phyloP scores from a whole-genome alignment of 2,797 vertebrate species.

The Australoheros facetus region DNA sequence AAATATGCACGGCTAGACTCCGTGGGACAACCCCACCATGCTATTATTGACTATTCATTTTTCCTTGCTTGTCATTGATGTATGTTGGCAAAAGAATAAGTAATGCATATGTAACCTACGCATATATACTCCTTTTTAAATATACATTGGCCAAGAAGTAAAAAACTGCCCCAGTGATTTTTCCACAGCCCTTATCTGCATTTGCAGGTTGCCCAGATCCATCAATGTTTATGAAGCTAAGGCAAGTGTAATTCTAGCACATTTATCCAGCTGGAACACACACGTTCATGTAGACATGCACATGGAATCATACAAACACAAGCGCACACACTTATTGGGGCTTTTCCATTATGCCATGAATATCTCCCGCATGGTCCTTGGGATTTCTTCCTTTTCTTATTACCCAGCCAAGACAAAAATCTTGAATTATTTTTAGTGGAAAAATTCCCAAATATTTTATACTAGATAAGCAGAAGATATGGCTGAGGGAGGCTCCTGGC shows the following conservation, averaged over 20 bases:
- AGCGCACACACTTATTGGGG: slow-evolving; percentile 61
- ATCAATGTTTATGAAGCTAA: slow-evolving; percentile 86
- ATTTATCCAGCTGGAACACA: slow-evolving; percentile 76
- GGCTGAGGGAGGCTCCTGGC: slow-evolving; percentile 75
- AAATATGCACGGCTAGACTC: slow-evolving; percentile 72
- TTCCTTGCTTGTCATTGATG: slow-evolving; percentile 87
- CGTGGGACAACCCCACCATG: slow-evolving; percentile 53
- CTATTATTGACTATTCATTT: slow-evolving; percentile 81
- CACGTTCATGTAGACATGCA: slow-evolving; percentile 55
- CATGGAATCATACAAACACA: slow-evolving; percentile 61
- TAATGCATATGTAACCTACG: slow-evolving; percentile 87
- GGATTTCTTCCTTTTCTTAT: slow-evolving; percentile 57
- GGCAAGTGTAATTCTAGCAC: slow-evolving; percentile 82
- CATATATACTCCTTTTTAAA: slow-evolving; percentile 80
- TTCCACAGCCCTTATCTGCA: slow-evolving; percentile 90
- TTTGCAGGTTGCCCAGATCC: slow-evolving; percentile 94
- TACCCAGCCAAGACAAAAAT: slow-evolving; percentile 81
- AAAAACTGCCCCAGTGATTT: slow-evolving; percentile 80
- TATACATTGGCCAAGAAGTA: slow-evolving; percentile 85
- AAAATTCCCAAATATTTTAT: slow-evolving; percentile 93
- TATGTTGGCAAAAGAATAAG: slow-evolving; percentile 84
- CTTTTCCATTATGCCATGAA: slow-evolving; percentile 79
- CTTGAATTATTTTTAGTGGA: slow-evolving; percentile 86
- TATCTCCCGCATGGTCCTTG: slow-evolving; percentile 70
- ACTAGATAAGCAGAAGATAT: slow-evolving; percentile 87